Evolutionary conservation across 2,113 vertebrate genomes (phyloP), one percentile per base, ranked within the genome.

Genomic region (Esox niger): DNA sequence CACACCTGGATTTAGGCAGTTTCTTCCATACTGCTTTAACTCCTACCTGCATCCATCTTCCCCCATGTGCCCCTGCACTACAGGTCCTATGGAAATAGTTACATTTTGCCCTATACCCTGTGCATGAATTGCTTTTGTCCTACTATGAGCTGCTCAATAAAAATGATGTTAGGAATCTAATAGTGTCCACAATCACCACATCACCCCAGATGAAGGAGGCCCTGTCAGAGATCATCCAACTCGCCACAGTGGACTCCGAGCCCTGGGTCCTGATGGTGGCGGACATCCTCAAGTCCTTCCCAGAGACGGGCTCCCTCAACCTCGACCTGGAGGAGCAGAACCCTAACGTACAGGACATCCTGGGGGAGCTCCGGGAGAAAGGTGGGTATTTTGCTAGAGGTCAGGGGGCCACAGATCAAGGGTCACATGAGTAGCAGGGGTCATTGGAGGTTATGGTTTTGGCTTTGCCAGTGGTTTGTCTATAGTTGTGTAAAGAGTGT

Each of bases 231-330:
- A 96, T 98, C 74, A 94, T 98, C 89, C 96, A 97, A 90, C 91
- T 98, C 46, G 97, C 97, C 64, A 93, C 94, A 1, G 92, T 98
- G 88, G 97, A 99, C 88, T 94, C 96, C 0, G 97, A 99, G 86
- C 96, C 97, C 69, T 99, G 97, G 97, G 97, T 99, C 72, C 90
- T 98, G 83, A 99, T 99, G 97, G 96, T 99, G 30, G 97, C 97
- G 0, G 96, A 98, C 87, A 97, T 99, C 82, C 91, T 99, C 43
- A 98, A 98, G 91, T 96, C 95, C 75, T 99, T 98, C 83, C 97
- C 97, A 13, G 97, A 98, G 84, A 95, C 95, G 0, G 97, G 97
- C 27, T 95, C 96, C 7, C 93, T 99, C 66, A 99, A 98, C 80
- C 92, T 98, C 75, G 96, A 98, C 78, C 91, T 98, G 56, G 97